Base-by-base conservation (phyloP, 30 jellyfish, hydroid and myxozoan genomes). In the Cassiopea xamachana region DNA sequence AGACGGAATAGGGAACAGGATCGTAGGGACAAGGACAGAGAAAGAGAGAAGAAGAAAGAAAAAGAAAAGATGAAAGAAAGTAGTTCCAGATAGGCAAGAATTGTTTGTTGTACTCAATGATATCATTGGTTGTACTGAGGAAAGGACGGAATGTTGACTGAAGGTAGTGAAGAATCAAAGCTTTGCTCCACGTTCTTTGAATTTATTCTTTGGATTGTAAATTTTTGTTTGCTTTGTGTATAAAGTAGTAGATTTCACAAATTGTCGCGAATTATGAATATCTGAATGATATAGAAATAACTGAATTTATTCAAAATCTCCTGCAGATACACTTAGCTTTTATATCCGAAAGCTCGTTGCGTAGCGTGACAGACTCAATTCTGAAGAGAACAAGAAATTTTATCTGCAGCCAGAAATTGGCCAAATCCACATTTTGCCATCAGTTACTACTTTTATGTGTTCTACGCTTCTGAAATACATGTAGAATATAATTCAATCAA, bases 1-100 rank as follows among this genome's bases (percentile, higher is more conserved):
- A 45, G 93, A 60, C 80, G 87, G 64, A 73, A 73, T 27, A 58
- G 88, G 77, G 88, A 78, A 60, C 87, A 78, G 75, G 87, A 78
- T 17, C 45, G 87, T 0, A 43, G 87, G 43, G 87, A 80, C n/a
- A 62, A 60, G 48, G 90, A 81, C 17, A 60, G 82, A 64, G 90
- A 81, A 14, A 68, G 71, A 73, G 81, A 67, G 80, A 19, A 75
- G 67, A 67, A 48, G 70, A 81, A 81, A 61, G 90, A 81, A 15
- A 67, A 61, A 48, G 81, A 81, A 13, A 71, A 60, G 44, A 72
- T 69, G n/a, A 81, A 81, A 48, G 90, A 67, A 17, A 48, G n/a
- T 46, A 68, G 46, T 3, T 45, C 79, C 50, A 81, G 46, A 64
- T 80, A 64, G 27, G 19, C 74, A 64, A 13, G 43, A 64, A 64